Conservation (phyloP, 1,140 invertebrate species). For the Zaprionus camerounensis region DNA sequence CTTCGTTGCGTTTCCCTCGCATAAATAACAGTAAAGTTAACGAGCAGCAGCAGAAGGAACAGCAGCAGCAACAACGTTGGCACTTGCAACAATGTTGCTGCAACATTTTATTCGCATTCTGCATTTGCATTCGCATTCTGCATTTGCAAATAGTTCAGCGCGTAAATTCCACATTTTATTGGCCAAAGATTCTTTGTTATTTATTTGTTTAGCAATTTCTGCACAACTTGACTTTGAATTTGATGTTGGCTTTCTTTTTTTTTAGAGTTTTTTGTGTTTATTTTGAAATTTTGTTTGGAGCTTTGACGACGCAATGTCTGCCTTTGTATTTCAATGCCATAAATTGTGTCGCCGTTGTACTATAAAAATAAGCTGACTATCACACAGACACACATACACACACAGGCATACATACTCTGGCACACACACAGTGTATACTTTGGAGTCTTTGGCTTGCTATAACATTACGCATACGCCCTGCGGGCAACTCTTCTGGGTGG, state of each 20-base stretch:
- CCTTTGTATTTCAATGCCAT: conserved; percentile 77
- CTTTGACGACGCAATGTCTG: conserved; percentile 77
- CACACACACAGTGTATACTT: neutral
- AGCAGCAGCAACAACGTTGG: conserved; percentile 31
- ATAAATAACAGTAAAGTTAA: conserved; percentile 11
- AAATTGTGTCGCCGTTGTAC: conserved; percentile 73
- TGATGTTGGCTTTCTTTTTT: conserved; percentile 1
- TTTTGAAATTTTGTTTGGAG: conserved; percentile 15
- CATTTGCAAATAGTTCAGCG: conserved; percentile 36
- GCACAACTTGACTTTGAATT: conserved; percentile 64
- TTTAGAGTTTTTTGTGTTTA: neutral
- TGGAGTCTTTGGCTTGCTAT: conserved; percentile 17
- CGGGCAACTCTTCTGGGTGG: conserved; percentile 47
- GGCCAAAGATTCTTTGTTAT: conserved; percentile 37
- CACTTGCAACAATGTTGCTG: conserved; percentile 27
- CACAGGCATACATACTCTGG: neutral
- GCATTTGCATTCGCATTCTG: conserved; percentile 57
- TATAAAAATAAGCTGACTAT: conserved; percentile 47
- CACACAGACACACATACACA: conserved; percentile 14
- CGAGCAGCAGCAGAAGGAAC: neutral
- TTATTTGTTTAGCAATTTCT: conserved; percentile 61
- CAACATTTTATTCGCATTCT: conserved; percentile 59
- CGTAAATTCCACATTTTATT: conserved; percentile 68
- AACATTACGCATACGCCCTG: conserved; percentile 74
- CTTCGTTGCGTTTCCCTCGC: neutral